Evolutionary conservation across 2,888 invertebrate genomes (phyloP).

Genomic region (Cerceris rybyensis): DNA sequence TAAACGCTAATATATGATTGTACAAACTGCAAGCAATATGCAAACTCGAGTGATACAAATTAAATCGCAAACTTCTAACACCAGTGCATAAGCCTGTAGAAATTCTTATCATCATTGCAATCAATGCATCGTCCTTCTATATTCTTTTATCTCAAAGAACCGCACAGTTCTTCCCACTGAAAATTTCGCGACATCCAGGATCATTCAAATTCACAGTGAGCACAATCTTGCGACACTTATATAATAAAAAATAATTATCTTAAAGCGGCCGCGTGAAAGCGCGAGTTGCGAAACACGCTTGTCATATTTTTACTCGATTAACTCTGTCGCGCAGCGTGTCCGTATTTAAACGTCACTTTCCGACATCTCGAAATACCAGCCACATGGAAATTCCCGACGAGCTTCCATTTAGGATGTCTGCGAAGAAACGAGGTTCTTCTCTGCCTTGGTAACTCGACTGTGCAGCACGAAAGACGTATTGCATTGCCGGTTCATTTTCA

Average conservation of each 20-base stretch:
- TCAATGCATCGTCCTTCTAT: too few relatives aligned
- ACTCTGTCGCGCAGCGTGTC: neutral
- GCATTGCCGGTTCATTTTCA: constrained; percentile 42
- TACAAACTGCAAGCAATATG: too few relatives aligned
- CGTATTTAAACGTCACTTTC: neutral
- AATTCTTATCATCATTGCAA: too few relatives aligned
- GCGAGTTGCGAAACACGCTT: constrained; percentile 22
- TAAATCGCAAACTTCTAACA: too few relatives aligned
- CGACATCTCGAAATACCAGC: neutral
- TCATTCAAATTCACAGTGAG: too few relatives aligned
- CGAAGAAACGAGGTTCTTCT: neutral
- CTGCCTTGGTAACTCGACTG: neutral
- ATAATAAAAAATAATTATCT: constrained; percentile 24
- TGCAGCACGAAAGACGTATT: constrained; percentile 14
- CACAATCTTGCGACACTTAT: neutral
- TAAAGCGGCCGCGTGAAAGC: constrained; percentile 31
- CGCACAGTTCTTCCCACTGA: too few relatives aligned
- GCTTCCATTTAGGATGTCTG: neutral
- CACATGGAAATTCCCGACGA: neutral
- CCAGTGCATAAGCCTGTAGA: too few relatives aligned
- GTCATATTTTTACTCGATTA: constrained; percentile 15
- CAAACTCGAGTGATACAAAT: too few relatives aligned
- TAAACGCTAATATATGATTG: too few relatives aligned
- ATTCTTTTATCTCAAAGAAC: too few relatives aligned
- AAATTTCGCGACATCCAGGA: too few relatives aligned